These are phyloP conservation scores for Strigops habroptila DNA, from an alignment of 2,113 vertebrate species.

Conservation along the genomic window DNA sequence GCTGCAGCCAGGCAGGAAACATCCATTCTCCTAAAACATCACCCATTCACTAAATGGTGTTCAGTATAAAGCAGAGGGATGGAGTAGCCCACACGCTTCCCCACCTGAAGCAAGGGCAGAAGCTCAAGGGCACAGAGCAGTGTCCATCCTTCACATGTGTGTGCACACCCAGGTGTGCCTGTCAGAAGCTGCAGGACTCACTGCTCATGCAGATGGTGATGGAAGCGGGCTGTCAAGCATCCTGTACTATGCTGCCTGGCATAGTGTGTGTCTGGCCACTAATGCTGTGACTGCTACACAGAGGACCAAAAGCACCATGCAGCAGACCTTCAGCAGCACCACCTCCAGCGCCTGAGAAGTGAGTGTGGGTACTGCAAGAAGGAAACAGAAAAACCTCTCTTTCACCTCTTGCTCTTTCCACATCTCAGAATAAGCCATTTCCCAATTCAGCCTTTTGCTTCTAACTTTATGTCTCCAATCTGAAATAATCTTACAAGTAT, in stretches of 20 bases:
- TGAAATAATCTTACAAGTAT: neutral
- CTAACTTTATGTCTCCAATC: neutral
- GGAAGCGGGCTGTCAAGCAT: neutral
- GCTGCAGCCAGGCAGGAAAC: neutral
- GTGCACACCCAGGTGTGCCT: neutral
- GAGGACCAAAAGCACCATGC: neutral
- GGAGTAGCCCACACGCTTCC: rapidly evolving
- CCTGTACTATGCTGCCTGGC: neutral
- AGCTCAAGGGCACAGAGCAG: neutral
- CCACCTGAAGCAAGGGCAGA: neutral
- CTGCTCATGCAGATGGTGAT: neutral
- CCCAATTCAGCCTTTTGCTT: neutral
- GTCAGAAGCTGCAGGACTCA: neutral
- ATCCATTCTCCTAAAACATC: neutral
- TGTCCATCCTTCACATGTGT: rapidly evolving
- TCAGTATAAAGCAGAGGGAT: neutral
- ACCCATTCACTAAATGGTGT: neutral
- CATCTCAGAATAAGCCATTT: neutral
- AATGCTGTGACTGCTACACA: neutral
- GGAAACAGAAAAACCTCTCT: neutral
- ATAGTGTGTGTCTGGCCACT: neutral
- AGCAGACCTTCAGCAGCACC: neutral
- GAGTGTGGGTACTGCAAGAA: neutral
- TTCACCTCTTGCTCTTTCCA: neutral
- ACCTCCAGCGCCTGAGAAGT: neutral